Evolutionary conservation across 2,888 invertebrate genomes (phyloP).

Genomic region (Dexiosoma caninum): DNA sequence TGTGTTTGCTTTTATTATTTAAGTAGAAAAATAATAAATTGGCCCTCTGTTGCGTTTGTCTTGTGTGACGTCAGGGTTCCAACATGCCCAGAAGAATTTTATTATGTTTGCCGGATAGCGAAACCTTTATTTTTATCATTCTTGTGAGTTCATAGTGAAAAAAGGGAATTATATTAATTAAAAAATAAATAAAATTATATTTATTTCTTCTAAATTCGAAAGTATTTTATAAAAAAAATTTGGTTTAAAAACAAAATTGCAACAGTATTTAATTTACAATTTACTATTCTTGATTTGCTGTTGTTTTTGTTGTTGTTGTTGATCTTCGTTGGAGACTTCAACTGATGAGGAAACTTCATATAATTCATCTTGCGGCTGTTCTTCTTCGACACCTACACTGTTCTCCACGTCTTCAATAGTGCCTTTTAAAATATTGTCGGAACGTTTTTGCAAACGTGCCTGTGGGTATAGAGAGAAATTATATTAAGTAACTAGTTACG

Average conservation of each 20-base stretch:
- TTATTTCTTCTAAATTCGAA: conserved; percentile 54
- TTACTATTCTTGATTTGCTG: conserved; percentile 24
- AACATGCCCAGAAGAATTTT: too few species aligned
- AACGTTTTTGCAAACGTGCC: conserved; percentile 72
- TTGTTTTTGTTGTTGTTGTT: conserved; percentile 18
- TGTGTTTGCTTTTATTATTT: too few species aligned
- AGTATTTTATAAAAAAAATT: conserved; percentile 50
- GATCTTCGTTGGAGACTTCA: conserved; percentile 71
- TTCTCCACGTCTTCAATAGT: conserved; percentile 66
- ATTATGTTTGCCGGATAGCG: too few species aligned
- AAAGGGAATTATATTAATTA: conserved; percentile 35
- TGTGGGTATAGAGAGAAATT: conserved; percentile 56
- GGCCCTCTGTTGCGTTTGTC: too few species aligned
- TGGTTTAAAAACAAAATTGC: conserved; percentile 30
- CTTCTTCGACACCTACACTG: conserved; percentile 40
- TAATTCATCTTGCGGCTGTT: conserved; percentile 66
- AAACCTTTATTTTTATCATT: too few species aligned
- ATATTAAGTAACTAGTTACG: background rate
- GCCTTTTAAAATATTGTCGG: conserved; percentile 71
- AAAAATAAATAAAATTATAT: conserved; percentile 50
- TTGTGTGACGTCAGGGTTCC: too few species aligned
- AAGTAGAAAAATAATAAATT: too few species aligned
- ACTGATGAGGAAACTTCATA: conserved; percentile 73
- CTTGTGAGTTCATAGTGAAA: background rate
- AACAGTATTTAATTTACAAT: conserved; percentile 9